Evolutionary conservation across 2,113 vertebrate species (phyloP).

Genomic region (Rhea americana): DNA sequence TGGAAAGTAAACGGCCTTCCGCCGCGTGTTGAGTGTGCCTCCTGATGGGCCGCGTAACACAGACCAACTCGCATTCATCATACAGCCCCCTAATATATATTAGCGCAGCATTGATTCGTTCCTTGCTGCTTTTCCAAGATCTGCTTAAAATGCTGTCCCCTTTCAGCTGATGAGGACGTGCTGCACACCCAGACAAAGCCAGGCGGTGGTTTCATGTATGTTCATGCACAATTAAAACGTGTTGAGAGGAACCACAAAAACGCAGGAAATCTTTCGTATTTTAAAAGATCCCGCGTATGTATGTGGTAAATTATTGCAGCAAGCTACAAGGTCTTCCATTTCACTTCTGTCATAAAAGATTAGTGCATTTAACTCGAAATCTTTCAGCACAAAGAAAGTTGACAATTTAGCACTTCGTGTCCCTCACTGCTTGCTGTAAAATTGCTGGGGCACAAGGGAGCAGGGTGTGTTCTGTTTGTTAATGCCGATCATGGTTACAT

Average conservation of each 20-base stretch:
- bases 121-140: neutral
- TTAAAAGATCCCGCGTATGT: neutral
- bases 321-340: neutral
- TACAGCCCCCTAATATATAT: neutral
- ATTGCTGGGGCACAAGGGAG: neutral
- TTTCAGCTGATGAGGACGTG: neutral
- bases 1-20: neutral
- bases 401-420: neutral
- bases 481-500: slow-evolving; percentile 10
- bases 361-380: neutral
- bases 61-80: neutral
- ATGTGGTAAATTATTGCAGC: neutral
- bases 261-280: neutral
- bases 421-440: neutral
- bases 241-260: neutral
- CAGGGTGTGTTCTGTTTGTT: slow-evolving; percentile 39
- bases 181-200: neutral
- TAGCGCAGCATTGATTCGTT: neutral
- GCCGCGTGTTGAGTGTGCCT: neutral
- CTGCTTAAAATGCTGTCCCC: neutral
- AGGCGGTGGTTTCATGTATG: neutral
- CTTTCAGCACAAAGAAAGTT: neutral
- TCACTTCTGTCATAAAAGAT: neutral
- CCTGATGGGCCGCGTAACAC: neutral
- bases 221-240: neutral